A percentile compares a stretch with the other conserved stretches of the same genome.
These are phyloP conservation scores for Sigmodon hispidus DNA, from an alignment of 2,113 vertebrate genomes.

Conservation along the genomic window DNA sequence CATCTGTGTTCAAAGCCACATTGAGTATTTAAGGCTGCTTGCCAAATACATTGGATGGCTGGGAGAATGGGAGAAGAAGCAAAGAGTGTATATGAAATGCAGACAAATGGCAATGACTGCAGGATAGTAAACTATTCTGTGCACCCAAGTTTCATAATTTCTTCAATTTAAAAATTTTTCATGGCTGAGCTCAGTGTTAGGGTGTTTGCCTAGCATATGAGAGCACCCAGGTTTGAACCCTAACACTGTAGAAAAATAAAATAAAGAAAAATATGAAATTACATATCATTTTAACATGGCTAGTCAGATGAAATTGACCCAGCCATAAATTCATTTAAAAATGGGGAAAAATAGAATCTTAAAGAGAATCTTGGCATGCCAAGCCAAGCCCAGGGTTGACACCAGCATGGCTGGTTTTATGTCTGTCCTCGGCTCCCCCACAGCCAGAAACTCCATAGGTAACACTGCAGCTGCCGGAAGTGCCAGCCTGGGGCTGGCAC, in stretches of 20 bases:
- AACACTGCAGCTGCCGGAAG: not conserved
- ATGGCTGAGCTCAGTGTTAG: not conserved
- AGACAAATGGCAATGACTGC: not conserved
- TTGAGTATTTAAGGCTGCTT: not conserved
- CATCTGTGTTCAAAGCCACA: not conserved
- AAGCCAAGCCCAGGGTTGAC: not conserved
- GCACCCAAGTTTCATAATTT: not conserved
- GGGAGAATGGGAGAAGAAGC: not conserved
- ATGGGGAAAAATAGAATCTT: not conserved
- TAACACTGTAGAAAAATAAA: not conserved
- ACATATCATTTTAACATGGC: not conserved
- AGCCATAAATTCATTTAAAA: not conserved
- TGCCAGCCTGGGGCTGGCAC: not conserved
- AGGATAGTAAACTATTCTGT: not conserved
- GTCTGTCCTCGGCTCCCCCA: rapidly evolving
- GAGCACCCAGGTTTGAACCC: not conserved
- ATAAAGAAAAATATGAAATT: not conserved
- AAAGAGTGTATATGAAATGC: not conserved
- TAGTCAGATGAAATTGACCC: not conserved
- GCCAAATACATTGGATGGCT: not conserved
- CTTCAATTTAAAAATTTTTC: not conserved
- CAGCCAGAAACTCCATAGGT: not conserved
- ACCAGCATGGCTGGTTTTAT: rapidly evolving
- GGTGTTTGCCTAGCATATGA: not conserved
- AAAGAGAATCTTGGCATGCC: not conserved